Evolutionary conservation across 1,140 invertebrate species (phyloP).

Genomic region (Drosophila nigrodunni): DNA sequence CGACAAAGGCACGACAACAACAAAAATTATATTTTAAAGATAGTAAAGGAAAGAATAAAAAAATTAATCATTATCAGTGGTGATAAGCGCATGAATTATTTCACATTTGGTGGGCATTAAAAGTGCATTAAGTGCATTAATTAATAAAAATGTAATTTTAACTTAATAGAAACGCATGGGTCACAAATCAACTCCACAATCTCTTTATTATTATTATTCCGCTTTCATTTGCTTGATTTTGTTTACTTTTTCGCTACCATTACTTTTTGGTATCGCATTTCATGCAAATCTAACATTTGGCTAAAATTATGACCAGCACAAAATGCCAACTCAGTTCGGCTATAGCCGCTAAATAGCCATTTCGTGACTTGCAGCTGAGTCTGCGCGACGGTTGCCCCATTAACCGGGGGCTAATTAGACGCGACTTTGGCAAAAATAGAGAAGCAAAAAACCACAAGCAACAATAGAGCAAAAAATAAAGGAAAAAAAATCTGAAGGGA

Average conservation of each 20-base stretch:
- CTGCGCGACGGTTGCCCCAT: constrained; percentile 69
- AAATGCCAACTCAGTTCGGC: constrained; percentile 67
- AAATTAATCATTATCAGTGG: constrained; percentile 79
- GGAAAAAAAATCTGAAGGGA: not conserved
- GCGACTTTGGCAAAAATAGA: constrained; percentile 28
- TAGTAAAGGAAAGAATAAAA: constrained; percentile 25
- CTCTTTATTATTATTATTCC: not conserved
- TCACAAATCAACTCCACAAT: constrained; percentile 16
- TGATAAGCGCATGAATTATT: constrained; percentile 79
- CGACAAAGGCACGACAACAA: constrained; percentile 30
- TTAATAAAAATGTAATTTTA: constrained; percentile 54
- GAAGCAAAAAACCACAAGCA: constrained; percentile 1
- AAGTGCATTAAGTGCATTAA: constrained; percentile 77
- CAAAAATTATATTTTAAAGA: constrained; percentile 20
- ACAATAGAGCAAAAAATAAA: constrained; percentile 2
- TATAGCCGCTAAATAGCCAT: constrained; percentile 68
- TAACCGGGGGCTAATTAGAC: constrained; percentile 70
- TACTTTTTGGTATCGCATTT: constrained; percentile 58
- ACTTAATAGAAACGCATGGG: constrained; percentile 21
- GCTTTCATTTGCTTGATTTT: constrained; percentile 1
- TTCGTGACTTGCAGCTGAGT: constrained; percentile 80
- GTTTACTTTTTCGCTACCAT: constrained; percentile 6
- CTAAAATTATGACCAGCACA: constrained; percentile 45
- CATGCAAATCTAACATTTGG: constrained; percentile 75
- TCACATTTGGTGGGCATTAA: constrained; percentile 74